Conservation (phyloP, 2,888 invertebrate genomes). For the Andrena minutula region DNA sequence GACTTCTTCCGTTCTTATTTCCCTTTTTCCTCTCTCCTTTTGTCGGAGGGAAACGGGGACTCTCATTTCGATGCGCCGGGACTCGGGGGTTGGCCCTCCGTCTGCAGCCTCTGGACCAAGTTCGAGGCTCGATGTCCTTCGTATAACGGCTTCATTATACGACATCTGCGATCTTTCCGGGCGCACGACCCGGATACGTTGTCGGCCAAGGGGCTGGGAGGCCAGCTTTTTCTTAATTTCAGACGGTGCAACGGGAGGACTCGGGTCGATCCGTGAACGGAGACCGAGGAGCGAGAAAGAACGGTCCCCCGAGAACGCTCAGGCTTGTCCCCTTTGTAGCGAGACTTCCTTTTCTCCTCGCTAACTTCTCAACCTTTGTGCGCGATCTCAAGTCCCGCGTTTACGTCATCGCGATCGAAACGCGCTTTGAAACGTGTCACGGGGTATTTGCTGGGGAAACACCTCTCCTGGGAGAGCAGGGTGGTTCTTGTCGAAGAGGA, state of each 20-base stretch:
- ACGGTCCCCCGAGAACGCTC: neutral
- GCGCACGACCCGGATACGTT: constrained; percentile 61
- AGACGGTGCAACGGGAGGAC: constrained; percentile 23
- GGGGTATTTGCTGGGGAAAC: constrained; percentile 3
- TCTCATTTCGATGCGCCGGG: constrained; percentile 59
- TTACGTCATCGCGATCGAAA: constrained; percentile 2
- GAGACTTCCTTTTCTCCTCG: neutral
- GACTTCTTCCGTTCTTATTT: constrained; percentile 33
- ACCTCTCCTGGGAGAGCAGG: neutral
- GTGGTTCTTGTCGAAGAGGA: neutral
- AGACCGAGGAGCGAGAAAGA: neutral
- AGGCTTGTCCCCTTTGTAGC: neutral
- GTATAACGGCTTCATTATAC: constrained; percentile 74
- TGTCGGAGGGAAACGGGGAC: constrained; percentile 60
- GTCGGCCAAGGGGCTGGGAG: constrained; percentile 32
- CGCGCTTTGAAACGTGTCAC: neutral
- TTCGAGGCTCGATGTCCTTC: constrained; percentile 65
- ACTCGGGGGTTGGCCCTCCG: constrained; percentile 14
- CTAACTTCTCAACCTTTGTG: neutral
- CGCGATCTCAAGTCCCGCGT: neutral
- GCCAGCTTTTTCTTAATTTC: constrained; percentile 62
- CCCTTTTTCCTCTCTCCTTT: constrained; percentile 47
- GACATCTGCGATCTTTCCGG: constrained; percentile 72
- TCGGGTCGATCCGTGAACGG: constrained; percentile 2
- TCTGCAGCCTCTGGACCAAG: constrained; percentile 36